phyloP scores from a whole-genome alignment of 1,140 invertebrate genomes.

The Sinella curviseta region DNA sequence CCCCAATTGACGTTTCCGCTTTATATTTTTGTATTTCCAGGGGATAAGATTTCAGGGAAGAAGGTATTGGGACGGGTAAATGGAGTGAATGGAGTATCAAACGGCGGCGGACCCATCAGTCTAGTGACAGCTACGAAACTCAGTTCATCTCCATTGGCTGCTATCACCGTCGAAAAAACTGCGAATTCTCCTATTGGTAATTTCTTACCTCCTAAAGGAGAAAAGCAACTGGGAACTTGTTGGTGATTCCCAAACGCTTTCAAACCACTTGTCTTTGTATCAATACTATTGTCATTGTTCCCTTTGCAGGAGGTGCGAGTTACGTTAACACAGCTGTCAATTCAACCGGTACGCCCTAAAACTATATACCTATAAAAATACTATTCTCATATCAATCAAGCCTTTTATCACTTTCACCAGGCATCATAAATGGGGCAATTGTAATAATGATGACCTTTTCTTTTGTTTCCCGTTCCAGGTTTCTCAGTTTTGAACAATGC shows the following conservation, averaged over 20 bases:
- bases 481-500: constrained; percentile 44
- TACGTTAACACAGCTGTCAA: constrained; percentile 35
- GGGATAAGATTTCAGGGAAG: constrained; percentile 35
- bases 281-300: constrained; percentile 33
- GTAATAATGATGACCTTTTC: neutral
- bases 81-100: constrained; percentile 47
- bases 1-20: neutral
- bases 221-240: constrained; percentile 24
- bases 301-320: constrained; percentile 44
- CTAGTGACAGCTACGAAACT: constrained; percentile 48
- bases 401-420: neutral
- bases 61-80: constrained; percentile 45
- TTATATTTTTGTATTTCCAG: constrained; percentile 25
- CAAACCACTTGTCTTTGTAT: constrained; percentile 25
- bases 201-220: constrained; percentile 26
- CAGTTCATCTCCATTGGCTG: constrained; percentile 47
- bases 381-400: too few relatives aligned
- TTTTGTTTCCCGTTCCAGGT: constrained; percentile 30
- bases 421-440: too few relatives aligned
- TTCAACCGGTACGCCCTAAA: constrained; percentile 38
- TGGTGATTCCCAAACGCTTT: constrained; percentile 24
- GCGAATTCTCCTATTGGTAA: constrained; percentile 48
- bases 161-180: constrained; percentile 48
- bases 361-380: neutral
- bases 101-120: constrained; percentile 40